Conservation (phyloP, 2,888 invertebrate genomes). For the Cabera pusaria region DNA sequence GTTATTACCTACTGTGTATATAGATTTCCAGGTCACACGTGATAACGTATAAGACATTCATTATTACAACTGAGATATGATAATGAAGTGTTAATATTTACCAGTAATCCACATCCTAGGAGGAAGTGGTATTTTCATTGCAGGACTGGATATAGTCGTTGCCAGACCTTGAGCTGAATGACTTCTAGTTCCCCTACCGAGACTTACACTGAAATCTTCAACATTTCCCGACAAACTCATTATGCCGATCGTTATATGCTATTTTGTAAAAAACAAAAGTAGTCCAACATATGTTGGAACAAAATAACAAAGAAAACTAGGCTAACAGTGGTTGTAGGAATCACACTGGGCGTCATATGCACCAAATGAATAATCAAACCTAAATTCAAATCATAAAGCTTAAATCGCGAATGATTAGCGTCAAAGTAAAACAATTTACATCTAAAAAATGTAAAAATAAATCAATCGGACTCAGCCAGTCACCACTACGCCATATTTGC, state of each 20-base stretch:
- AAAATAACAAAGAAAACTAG: slow-evolving; percentile 57
- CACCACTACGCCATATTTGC: slow-evolving; percentile 67
- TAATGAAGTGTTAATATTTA: slow-evolving; percentile 38
- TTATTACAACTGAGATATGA: too few relatives aligned
- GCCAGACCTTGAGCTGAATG: slow-evolving; percentile 73
- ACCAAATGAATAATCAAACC: slow-evolving; percentile 33
- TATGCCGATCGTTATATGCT: slow-evolving; percentile 43
- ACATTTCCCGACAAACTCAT: slow-evolving; percentile 57
- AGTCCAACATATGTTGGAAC: slow-evolving; percentile 67
- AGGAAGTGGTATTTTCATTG: slow-evolving; percentile 78
- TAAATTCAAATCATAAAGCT: slow-evolving; percentile 52
- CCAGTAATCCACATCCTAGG: slow-evolving; percentile 79
- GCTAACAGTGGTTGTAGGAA: slow-evolving; percentile 44
- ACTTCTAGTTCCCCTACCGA: slow-evolving; percentile 57
- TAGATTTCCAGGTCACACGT: too few relatives aligned
- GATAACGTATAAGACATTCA: too few relatives aligned
- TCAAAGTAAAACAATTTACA: slow-evolving; percentile 68
- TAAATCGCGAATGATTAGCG: slow-evolving; percentile 72
- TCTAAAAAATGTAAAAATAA: slow-evolving; percentile 75
- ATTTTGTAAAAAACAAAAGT: slow-evolving; percentile 50
- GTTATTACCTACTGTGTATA: too few relatives aligned
- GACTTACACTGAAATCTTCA: slow-evolving; percentile 42
- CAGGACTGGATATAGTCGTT: slow-evolving; percentile 57
- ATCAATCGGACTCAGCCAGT: too few relatives aligned
- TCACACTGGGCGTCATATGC: slow-evolving; percentile 42